Evolutionary conservation across 1,140 invertebrate genomes (phyloP), one percentile per base, ranked within the genome.

Genomic region (Tribolium castaneum): DNA sequence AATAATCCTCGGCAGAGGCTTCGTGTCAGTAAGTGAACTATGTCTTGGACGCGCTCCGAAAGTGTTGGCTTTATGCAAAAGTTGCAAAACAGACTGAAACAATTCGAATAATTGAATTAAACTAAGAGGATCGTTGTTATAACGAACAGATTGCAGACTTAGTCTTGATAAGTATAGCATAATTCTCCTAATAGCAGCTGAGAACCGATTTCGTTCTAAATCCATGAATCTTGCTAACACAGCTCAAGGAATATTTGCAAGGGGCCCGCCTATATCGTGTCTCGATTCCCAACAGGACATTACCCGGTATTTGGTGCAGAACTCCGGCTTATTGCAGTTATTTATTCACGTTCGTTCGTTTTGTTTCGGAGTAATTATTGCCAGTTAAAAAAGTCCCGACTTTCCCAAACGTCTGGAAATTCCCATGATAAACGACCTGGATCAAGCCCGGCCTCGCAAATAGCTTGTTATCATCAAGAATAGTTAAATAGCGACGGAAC

Each of bases 231-330:
- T 73, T 73, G 71, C 71, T 73, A 73, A 73, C 70, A 70, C 56
- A 66, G 54, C 56, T 62, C 49, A 52, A 70, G 72, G 77, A 78
- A 75, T 75, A 78, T 78, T 78, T 78, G 71, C 77, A 78, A 72
- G 73, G 10, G 78, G 6, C 66, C 78, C 78, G 78, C 78, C 78
- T 76, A 66, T 71, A 76, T 62, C 59, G 62, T 79, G 78, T 79
- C 78, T 54, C 70, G 66, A 76, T 70, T 79, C 75, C 70, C 78
- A 14, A 76, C 49, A 73, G 71, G 75, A 76, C 62, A 76, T 79
- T 79, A 50, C 34, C 78, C 78, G 56, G 62, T 74, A 78, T 78
- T 78, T 70, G 71, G 19, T 73, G 71, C 71, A 73, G 71, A 73
- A 51, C 71, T 51, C 71, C 19, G 30, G 52, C 71, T 73, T 73